These are phyloP conservation scores for Acleris literana DNA, from an alignment of 2,888 invertebrate species.

Conservation along the genomic window DNA sequence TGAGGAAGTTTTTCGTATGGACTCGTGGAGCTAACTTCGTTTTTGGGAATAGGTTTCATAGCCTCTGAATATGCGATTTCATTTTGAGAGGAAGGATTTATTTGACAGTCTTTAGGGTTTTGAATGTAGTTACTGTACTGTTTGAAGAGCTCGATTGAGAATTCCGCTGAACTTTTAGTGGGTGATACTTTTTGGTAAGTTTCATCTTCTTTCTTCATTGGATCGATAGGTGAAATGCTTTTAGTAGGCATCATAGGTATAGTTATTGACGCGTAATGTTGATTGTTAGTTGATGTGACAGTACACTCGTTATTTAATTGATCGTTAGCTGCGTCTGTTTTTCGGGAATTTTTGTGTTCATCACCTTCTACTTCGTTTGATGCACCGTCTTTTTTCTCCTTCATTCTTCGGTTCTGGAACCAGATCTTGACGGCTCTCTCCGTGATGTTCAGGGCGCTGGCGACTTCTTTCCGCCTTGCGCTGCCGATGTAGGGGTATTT, in stretches of 20 bases:
- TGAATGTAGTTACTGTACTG: slow-evolving; percentile 38
- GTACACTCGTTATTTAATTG: slow-evolving; percentile 51
- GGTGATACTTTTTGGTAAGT: slow-evolving; percentile 1
- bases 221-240: slow-evolving; percentile 23
- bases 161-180: slow-evolving; percentile 37
- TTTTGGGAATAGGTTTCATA: not conserved
- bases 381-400: slow-evolving; percentile 83
- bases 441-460: slow-evolving; percentile 84
- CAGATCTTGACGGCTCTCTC: slow-evolving; percentile 92
- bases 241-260: slow-evolving; percentile 45
- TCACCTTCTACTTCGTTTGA: slow-evolving; percentile 47
- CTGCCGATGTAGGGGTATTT: slow-evolving; percentile 87
- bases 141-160: slow-evolving; percentile 41
- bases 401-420: slow-evolving; percentile 94
- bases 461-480: slow-evolving; percentile 87
- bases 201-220: slow-evolving; percentile 15
- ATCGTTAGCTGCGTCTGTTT: slow-evolving; percentile 45
- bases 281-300: slow-evolving; percentile 51
- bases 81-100: not conserved
- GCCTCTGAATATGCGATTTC: not conserved
- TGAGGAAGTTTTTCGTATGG: slow-evolving; percentile 45
- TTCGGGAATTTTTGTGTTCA: slow-evolving; percentile 42
- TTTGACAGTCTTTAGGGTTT: slow-evolving; percentile 30
- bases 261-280: slow-evolving; percentile 46
- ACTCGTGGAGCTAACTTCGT: slow-evolving; percentile 23